These are phyloP conservation scores for Zhengitettix transpicula DNA, from an alignment of 2,888 invertebrate genomes.

Conservation along the genomic window DNA sequence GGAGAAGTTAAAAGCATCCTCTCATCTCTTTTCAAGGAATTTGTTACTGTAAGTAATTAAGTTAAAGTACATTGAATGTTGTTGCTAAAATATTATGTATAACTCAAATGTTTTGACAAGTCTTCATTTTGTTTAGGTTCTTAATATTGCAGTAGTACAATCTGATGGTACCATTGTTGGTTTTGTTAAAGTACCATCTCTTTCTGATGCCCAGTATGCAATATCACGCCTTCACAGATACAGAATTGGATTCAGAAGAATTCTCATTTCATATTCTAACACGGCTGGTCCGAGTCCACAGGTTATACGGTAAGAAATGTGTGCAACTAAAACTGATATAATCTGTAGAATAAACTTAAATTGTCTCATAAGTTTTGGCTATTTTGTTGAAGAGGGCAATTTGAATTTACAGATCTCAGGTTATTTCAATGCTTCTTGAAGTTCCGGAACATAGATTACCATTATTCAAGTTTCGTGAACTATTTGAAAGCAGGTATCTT, in stretches of 20 bases:
- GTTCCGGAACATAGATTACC: slow-evolving; percentile 59
- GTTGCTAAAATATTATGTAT: neutral
- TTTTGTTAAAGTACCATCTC: slow-evolving; percentile 48
- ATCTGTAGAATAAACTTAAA: too few species aligned
- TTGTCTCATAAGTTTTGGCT: too few species aligned
- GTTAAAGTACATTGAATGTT: neutral
- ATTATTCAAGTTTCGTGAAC: slow-evolving; percentile 63
- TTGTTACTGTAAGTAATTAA: slow-evolving; percentile 35
- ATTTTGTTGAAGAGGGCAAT: neutral
- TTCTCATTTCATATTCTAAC: slow-evolving; percentile 56
- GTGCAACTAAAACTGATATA: neutral
- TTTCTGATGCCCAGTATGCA: slow-evolving; percentile 45
- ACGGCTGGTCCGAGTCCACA: slow-evolving; percentile 45
- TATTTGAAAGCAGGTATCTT: slow-evolving; percentile 66
- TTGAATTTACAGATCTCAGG: slow-evolving; percentile 31
- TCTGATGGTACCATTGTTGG: slow-evolving; percentile 53
- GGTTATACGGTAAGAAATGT: slow-evolving; percentile 23
- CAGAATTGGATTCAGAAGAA: slow-evolving; percentile 63
- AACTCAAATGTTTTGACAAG: neutral
- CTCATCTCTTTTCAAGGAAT: slow-evolving; percentile 42
- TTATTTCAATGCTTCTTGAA: slow-evolving; percentile 55
- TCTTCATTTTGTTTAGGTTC: slow-evolving; percentile 27
- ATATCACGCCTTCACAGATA: slow-evolving; percentile 72
- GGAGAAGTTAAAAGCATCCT: slow-evolving; percentile 48
- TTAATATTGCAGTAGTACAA: slow-evolving; percentile 42